These are phyloP conservation scores for Eudyptes chrysolophus DNA, from an alignment of 2,113 vertebrate species.

Conservation along the genomic window DNA sequence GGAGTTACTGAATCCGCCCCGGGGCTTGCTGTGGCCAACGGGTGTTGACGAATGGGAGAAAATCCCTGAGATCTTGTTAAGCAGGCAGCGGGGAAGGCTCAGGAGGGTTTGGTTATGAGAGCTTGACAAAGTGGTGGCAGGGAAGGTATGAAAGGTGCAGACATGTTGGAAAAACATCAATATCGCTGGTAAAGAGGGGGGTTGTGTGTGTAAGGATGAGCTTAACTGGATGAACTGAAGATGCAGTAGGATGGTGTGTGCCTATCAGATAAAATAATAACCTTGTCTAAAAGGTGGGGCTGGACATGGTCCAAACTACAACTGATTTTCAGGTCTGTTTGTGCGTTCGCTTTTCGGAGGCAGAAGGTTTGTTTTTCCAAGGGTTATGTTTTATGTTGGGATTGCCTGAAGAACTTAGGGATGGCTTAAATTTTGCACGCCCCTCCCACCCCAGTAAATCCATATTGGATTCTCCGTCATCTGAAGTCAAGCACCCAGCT, in stretches of 20 bases:
- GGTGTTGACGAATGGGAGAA: not conserved
- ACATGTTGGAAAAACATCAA: not conserved
- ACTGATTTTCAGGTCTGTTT: not conserved
- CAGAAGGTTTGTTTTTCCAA: not conserved
- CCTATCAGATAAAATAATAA: not conserved
- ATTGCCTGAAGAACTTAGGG: not conserved
- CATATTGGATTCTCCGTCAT: not conserved
- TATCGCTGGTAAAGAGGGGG: accelerated
- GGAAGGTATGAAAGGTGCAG: not conserved
- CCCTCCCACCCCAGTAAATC: not conserved
- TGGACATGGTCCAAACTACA: not conserved
- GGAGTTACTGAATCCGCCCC: not conserved
- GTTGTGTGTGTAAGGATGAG: not conserved
- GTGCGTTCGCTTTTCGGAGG: not conserved
- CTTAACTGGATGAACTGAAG: not conserved
- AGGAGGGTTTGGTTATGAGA: not conserved
- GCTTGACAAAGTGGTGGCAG: not conserved
- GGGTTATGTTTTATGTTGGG: not conserved
- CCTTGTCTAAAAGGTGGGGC: not conserved
- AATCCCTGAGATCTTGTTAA: not conserved
- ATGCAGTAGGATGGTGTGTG: not conserved
- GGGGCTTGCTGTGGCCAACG: not conserved
- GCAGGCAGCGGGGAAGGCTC: not conserved
- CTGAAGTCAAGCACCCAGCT: not conserved
- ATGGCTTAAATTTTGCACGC: not conserved